Conservation (phyloP, 2,113 vertebrate species). For the Clupea harengus region DNA sequence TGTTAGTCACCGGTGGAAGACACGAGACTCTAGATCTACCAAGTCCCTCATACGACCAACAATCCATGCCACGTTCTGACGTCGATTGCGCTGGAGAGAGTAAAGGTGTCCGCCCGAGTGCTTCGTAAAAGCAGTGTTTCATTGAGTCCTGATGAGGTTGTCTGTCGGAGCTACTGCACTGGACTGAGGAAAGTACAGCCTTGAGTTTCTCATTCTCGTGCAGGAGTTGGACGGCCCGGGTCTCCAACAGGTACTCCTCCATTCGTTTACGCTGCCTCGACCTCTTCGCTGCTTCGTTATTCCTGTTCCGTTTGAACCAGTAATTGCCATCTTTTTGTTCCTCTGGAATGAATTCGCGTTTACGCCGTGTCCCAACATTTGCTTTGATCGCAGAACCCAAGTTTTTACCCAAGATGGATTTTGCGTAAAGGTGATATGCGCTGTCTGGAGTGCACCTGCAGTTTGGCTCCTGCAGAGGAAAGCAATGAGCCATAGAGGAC, state of each 20-base stretch:
- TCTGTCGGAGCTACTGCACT: constrained; percentile 9
- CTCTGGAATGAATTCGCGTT: constrained; percentile 54
- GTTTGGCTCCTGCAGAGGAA: background rate
- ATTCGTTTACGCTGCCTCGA: constrained; percentile 59
- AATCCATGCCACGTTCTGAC: background rate
- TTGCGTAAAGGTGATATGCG: constrained; percentile 18
- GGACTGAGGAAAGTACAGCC: constrained; percentile 50
- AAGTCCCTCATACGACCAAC: background rate
- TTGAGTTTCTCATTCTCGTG: constrained; percentile 60
- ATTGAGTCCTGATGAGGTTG: background rate
- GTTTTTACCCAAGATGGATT: constrained; percentile 31
- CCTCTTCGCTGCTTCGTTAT: constrained; percentile 63
- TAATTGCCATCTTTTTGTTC: constrained; percentile 56
- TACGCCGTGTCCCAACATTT: constrained; percentile 37
- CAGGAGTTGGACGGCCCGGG: constrained; percentile 53
- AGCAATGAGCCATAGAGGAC: background rate
- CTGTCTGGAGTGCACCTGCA: constrained; percentile 7
- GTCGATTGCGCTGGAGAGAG: background rate
- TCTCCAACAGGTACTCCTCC: constrained; percentile 56
- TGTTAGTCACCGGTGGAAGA: background rate
- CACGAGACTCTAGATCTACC: background rate
- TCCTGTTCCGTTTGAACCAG: constrained; percentile 60
- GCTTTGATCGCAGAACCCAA: background rate
- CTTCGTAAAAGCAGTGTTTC: background rate
- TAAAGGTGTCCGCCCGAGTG: background rate